phyloP scores from a whole-genome alignment of 2,797 vertebrate genomes.

The Sebastiscus tertius region DNA sequence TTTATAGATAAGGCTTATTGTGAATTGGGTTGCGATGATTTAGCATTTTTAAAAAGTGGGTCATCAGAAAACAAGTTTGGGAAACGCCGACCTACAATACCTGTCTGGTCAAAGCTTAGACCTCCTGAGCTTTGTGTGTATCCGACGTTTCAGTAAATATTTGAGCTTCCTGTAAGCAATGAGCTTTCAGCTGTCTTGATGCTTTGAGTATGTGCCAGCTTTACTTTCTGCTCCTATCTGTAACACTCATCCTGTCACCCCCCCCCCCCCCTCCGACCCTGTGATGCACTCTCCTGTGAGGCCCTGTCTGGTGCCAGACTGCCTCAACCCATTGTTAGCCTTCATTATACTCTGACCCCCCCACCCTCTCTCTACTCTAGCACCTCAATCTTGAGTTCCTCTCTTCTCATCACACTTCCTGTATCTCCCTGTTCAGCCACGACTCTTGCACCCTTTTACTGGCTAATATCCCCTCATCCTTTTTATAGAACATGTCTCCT shows the following conservation, averaged over 20 bases:
- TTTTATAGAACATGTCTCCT: slow-evolving; percentile 16
- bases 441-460: slow-evolving; percentile 20
- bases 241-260: slow-evolving; percentile 10
- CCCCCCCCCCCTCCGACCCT: background rate
- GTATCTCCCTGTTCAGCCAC: slow-evolving; percentile 9
- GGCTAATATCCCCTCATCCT: background rate
- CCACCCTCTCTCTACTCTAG: background rate
- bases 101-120: background rate
- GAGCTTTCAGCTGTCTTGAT: background rate
- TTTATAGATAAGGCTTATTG: too few relatives aligned
- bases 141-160: slow-evolving; percentile 3
- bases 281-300: slow-evolving; percentile 43
- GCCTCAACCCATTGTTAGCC: slow-evolving; percentile 53
- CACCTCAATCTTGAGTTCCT: slow-evolving; percentile 9
- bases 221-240: slow-evolving; percentile 27
- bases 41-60: too few relatives aligned
- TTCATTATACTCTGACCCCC: slow-evolving; percentile 24
- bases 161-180: background rate
- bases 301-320: slow-evolving; percentile 54
- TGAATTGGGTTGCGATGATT: too few relatives aligned
- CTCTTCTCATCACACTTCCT: slow-evolving; percentile 8
- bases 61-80: too few relatives aligned
- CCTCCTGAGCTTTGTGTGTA: background rate
- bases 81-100: too few relatives aligned
- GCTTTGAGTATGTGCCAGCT: slow-evolving; percentile 1